Evolutionary conservation across 1,140 invertebrate genomes (phyloP), one percentile per base, ranked within the genome.

Genomic region (Pogonomyrmex californicus): DNA sequence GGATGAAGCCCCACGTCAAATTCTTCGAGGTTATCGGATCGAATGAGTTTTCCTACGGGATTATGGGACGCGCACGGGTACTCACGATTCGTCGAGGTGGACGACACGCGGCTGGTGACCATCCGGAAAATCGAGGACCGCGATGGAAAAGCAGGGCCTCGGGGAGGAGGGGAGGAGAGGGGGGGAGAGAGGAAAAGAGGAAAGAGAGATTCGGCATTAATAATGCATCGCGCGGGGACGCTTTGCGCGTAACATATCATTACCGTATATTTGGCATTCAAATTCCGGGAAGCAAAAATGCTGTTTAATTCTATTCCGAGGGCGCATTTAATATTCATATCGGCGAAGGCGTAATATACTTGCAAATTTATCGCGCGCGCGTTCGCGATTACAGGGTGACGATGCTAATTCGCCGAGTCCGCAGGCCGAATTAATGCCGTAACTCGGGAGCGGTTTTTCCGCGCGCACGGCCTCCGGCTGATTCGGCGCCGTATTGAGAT

Each of bases 11-110:
- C 75, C 70, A 87, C 89, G 86, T 92, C 90, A 90, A 92, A 93
- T 94, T 94, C 93, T 94, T 94, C 88, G 90, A 91, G 89, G 91
- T 93, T 93, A 92, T 87, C 86, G 49, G 76, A 90, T 90, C 75
- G 86, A 86, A 91, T 88, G 87, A 92, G 79, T 91, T 90, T 91
- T 88, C 91, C 88, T 89, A 62, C 41, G 89, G 88, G 91, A 90
- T 92, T 91, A 90, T 63, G 30, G 58, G 54, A 75, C n/a, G n/a
- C 30, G n/a, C 23, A 49, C 30, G 68, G 30, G 14, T 47, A 47
- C 38, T 36, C 60, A 60, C 73, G 60, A 85, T 79, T 85, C 30
- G 44, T 6, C 10, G 73, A 33, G 47, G 41, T 58, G 65, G 68
- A 83, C 68, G 44, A 70, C 17, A 33, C 54, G 12, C 44, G 68